Percentiles rank a stretch among this genome's conserved stretches.
Evolutionary conservation across 1,140 invertebrate genomes (phyloP).

Genomic region (Branchinecta lindahli): DNA sequence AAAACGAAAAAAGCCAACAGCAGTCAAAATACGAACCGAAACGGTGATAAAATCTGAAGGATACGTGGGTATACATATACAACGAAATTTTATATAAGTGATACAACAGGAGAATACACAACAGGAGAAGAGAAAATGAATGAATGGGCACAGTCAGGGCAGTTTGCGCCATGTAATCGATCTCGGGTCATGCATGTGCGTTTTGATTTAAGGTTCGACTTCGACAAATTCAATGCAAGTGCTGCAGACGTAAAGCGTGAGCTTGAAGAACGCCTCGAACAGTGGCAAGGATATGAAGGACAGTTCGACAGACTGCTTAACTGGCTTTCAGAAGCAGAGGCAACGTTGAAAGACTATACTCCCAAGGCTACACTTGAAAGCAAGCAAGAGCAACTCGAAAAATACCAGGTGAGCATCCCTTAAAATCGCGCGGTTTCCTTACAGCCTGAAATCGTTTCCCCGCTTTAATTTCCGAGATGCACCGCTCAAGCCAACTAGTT

Average conservation of each 20-base stretch:
- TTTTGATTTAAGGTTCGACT: constrained; percentile 40
- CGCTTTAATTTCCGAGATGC: neutral
- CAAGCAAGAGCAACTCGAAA: constrained; percentile 72
- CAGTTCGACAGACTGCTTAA: constrained; percentile 61
- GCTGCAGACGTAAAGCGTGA: constrained; percentile 56
- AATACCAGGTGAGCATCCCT: constrained; percentile 58
- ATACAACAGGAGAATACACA: too few relatives aligned
- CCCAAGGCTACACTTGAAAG: constrained; percentile 70
- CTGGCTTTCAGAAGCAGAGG: constrained; percentile 75
- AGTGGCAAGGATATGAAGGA: constrained; percentile 80
- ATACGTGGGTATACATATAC: too few relatives aligned
- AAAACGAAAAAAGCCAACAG: too few relatives aligned
- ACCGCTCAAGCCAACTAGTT: neutral
- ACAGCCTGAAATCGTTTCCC: constrained; percentile 12
- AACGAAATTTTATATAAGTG: too few relatives aligned
- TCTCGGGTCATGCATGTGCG: too few relatives aligned
- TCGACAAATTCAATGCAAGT: constrained; percentile 60
- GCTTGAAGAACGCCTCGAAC: constrained; percentile 65
- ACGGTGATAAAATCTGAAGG: too few relatives aligned
- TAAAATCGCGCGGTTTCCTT: constrained; percentile 9
- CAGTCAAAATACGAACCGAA: too few relatives aligned
- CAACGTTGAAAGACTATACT: constrained; percentile 66
- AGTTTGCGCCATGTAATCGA: too few relatives aligned
- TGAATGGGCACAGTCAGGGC: too few relatives aligned
- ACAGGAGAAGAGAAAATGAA: too few relatives aligned